Evolutionary conservation across 2,888 invertebrate species (phyloP), one percentile per base, ranked within the genome.

Genomic region (Meandrusa payeni): DNA sequence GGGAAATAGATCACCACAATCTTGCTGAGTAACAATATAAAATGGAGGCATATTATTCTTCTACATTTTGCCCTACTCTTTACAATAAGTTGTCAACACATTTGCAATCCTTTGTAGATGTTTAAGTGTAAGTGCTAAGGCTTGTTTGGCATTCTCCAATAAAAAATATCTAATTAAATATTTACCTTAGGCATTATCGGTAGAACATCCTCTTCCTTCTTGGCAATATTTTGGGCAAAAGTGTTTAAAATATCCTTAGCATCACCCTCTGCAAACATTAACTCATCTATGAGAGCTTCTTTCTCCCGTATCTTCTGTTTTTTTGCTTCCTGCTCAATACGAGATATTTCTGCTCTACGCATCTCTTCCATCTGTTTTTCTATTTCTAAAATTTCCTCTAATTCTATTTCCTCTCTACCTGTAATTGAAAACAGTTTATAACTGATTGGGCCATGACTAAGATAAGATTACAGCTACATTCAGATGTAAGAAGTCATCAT

Each of bases 251-350:
- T 97, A 54, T 93, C 94, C 55, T 94, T 93, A 0, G 98, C 98
- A 71, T 97, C 94, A 5, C 93, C 93, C 54, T 95, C 95, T 0
- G 97, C 96, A 71, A 95, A 95, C 94, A 97, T 97, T 22, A 99
- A 88, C 70, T 98, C 97, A 76, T 98, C 97, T 46, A 99, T 97
- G 2, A 99, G 81, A 0, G 96, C 96, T 71, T 98, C 96, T 58
- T 96, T 97, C 54, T 95, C 94, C 22, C 94, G 90, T 10, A 94
- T 92, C 74, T 96, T 96, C 53, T 93, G 94, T 64, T 92, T 93
- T 61, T 95, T 95, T 0, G 92, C 91, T 71, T 95, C 90, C 80
- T 66, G 92, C 88, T 82, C 94, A 74, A 86, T 57, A 1, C 92
- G 89, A n/a, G 90, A 73, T 0, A 93, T 70, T 64, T 96, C 94